Percentiles rank a stretch among this genome's conserved stretches.
These are phyloP conservation scores for Andrena minutula DNA, from an alignment of 2,888 invertebrate genomes.

Conservation along the genomic window DNA sequence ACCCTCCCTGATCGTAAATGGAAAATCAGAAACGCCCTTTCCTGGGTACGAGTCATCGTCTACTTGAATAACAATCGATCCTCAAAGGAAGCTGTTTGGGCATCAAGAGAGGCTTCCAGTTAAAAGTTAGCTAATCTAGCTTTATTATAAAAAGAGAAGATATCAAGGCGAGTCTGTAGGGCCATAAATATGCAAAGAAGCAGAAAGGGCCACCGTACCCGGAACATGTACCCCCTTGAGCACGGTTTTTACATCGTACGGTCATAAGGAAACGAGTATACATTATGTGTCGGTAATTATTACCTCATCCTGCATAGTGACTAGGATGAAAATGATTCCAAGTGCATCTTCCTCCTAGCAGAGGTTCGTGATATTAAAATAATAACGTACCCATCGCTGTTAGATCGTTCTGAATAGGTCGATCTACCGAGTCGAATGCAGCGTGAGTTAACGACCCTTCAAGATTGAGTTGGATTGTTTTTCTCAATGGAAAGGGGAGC, in stretches of 20 bases:
- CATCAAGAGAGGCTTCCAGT: no score
- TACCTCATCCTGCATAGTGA: slow-evolving; percentile 17
- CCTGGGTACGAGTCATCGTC: no score
- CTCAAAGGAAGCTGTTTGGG: background rate
- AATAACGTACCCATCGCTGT: no score
- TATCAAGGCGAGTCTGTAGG: no score
- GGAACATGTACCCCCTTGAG: background rate
- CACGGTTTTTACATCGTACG: background rate
- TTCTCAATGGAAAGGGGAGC: background rate
- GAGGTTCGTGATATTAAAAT: background rate
- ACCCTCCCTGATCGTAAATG: no score
- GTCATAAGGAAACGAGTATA: slow-evolving; percentile 17
- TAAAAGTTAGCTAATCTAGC: no score
- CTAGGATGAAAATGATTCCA: background rate
- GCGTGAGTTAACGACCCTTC: no score
- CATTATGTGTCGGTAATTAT: slow-evolving; percentile 23
- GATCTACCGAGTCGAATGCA: no score
- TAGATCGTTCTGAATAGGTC: no score
- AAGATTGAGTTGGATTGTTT: no score
- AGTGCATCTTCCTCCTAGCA: background rate
- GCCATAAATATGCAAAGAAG: slow-evolving; percentile 14
- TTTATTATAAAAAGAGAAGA: background rate
- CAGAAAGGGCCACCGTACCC: background rate
- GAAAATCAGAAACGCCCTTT: background rate
- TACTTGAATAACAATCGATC: no score